Percentiles rank a stretch among this genome's conserved stretches.
Evolutionary conservation across 2,797 vertebrate genomes (phyloP).

Genomic region (Danionella dracula): DNA sequence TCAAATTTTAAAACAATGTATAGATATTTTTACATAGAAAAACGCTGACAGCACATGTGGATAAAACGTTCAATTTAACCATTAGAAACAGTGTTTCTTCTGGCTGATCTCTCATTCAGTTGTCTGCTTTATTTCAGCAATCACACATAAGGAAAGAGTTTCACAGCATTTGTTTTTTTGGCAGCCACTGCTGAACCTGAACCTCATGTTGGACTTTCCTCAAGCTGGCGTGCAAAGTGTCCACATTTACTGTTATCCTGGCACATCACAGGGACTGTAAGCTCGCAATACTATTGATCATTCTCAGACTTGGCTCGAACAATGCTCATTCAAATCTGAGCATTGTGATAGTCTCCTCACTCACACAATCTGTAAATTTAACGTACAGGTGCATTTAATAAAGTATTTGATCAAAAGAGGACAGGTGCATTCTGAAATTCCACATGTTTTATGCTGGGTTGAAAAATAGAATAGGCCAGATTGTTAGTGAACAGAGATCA

Average conservation of each 20-base stretch:
- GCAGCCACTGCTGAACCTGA: conserved; percentile 56
- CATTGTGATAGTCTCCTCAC: background rate
- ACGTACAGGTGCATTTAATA: background rate
- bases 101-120: conserved; percentile 49
- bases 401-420: background rate
- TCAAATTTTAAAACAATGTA: no score
- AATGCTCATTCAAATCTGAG: background rate
- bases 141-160: conserved; percentile 52
- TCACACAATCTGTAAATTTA: background rate
- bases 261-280: conserved; percentile 34
- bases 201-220: conserved; percentile 51
- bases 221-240: conserved; percentile 52
- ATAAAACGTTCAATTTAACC: conserved; percentile 47
- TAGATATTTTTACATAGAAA: no score
- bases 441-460: conserved; percentile 28
- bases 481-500: conserved; percentile 60
- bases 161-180: conserved; percentile 60
- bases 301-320: conserved; percentile 22
- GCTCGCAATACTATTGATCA: conserved; percentile 27
- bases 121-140: conserved; percentile 42
- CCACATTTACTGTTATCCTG: conserved; percentile 39
- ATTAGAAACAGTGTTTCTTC: conserved; percentile 54
- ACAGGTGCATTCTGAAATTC: conserved; percentile 6
- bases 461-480: conserved; percentile 56
- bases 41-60: conserved; percentile 53